phyloP scores from a whole-genome alignment of 2,888 invertebrate genomes.

The Nysson spinosus region DNA sequence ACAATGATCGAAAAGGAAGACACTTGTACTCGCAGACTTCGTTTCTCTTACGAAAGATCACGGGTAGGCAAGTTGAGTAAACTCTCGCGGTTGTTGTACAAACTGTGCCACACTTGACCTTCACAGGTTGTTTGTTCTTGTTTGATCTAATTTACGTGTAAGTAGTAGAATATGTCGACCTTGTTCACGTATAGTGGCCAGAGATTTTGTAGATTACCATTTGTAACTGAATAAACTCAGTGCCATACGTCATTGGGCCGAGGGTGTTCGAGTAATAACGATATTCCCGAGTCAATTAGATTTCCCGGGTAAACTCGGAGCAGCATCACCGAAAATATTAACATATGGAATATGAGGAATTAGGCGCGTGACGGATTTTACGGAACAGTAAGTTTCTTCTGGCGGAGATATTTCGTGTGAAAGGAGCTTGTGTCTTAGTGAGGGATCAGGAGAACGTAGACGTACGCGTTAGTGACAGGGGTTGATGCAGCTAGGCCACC shows the following conservation, averaged over 20 bases:
- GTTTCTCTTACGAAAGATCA: neutral
- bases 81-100: slow-evolving; percentile 13
- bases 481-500: slow-evolving; percentile 64
- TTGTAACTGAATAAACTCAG: too few species aligned
- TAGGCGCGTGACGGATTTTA: slow-evolving; percentile 4
- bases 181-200: too few species aligned
- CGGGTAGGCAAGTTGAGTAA: slow-evolving; percentile 20
- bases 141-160: slow-evolving; percentile 29
- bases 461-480: slow-evolving; percentile 68
- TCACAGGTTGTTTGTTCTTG: slow-evolving; percentile 16
- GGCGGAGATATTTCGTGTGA: slow-evolving; percentile 48
- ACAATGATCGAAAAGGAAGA: too few species aligned
- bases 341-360: too few species aligned
- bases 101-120: slow-evolving; percentile 23
- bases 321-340: too few species aligned
- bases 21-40: too few species aligned
- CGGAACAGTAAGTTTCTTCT: slow-evolving; percentile 5
- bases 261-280: too few species aligned
- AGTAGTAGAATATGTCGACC: too few species aligned
- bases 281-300: too few species aligned
- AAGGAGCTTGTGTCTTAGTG: slow-evolving; percentile 52
- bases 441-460: slow-evolving; percentile 45
- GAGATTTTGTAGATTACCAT: too few species aligned
- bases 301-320: too few species aligned
- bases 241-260: too few species aligned